Evolutionary conservation across 2,888 invertebrate genomes (phyloP), one percentile per base, ranked within the genome.

Genomic region (Prosopocoilus inquinatus): DNA sequence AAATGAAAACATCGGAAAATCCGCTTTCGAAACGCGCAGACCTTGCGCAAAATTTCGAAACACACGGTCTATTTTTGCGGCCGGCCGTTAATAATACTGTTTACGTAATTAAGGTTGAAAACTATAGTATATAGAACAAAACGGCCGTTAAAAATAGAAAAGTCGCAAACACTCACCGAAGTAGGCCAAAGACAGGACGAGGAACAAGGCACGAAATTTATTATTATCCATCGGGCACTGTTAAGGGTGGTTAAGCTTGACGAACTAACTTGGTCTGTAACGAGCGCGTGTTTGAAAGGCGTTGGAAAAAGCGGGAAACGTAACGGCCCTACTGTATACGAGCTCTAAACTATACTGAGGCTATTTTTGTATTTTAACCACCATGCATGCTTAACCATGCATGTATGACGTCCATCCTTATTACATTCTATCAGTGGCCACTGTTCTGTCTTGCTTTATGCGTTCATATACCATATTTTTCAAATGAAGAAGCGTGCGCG

Each of bases 291-390:
- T 34, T 13, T 9, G 16, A 41, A 33, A 35, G 41, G 43, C 33
- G 12, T 38, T 32, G 43, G 43, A 41, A 43, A 50, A 12, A 13
- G 39, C 33, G 43, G 28, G 50, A 38, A 5, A 13, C 16, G 33
- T 12, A 48, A 48, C 48, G 36, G 45, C 49, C 53, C 53, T 48
- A 52, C 44, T 34, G 41, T 46, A 45, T 45, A 38, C 53, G 48
- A 50, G 11, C 46, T 38, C 53, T 49, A 56, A 50, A 55, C 51
- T 55, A 60, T 48, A 60, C 57, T 57, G 55, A 53, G 56, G 62
- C 59, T 65, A 65, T 64, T 64, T 64, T 60, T 53, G 63, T 61
- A 57, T 57, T 63, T 64, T 61, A 65, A 65, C 65, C 64, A 65
- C 63, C 61, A 60, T 63, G 59, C 65, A 57, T 65, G 64, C 61